Conservation (phyloP, 2,113 vertebrate genomes). For the Neolamprologus kungweensis region DNA sequence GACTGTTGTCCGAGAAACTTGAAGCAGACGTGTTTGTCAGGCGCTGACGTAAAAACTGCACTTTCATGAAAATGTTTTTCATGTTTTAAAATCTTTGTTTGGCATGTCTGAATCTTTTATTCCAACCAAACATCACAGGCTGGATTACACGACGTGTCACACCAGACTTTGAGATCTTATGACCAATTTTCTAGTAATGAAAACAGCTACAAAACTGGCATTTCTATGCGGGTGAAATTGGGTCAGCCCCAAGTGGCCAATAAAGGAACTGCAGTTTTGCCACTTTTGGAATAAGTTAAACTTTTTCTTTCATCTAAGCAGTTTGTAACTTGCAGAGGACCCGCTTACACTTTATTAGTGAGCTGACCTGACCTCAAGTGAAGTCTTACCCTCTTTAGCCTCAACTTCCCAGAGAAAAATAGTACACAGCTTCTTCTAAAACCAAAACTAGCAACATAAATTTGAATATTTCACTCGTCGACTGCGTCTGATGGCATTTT, state of each 20-base stretch:
- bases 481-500: neutral
- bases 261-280: neutral
- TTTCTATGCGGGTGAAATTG: rapidly evolving
- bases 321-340: neutral
- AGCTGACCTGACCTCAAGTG: neutral
- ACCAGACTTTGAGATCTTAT: neutral
- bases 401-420: neutral
- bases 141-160: neutral
- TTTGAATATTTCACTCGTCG: neutral
- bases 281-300: neutral
- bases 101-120: neutral
- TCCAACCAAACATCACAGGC: neutral
- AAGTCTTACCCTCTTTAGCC: neutral
- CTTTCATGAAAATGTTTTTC: neutral
- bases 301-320: neutral
- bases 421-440: neutral
- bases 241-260: neutral
- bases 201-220: neutral
- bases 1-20: neutral
- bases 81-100: neutral
- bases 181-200: rapidly evolving
- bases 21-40: neutral
- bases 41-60: constrained; percentile 5
- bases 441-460: neutral
- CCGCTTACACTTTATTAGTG: neutral